Conservation (phyloP, 1,140 invertebrate species). For the Trigoniulus corallinus region DNA sequence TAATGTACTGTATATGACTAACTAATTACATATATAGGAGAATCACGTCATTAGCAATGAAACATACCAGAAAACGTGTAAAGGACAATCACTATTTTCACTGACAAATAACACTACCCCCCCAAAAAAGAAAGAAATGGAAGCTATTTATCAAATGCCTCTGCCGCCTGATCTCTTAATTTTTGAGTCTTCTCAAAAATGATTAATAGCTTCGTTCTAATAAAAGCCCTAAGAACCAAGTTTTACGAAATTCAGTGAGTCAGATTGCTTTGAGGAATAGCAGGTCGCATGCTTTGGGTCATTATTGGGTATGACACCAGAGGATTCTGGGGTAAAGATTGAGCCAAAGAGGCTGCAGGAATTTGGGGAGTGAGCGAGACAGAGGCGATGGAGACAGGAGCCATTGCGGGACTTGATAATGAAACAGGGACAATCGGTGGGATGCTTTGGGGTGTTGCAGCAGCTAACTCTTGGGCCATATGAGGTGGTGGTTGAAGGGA, state of each 20-base stretch:
- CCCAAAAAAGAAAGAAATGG: no score
- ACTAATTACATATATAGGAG: no score
- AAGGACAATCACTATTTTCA: no score
- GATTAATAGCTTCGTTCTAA: no score
- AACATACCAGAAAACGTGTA: no score
- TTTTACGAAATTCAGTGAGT: slow-evolving; percentile 19
- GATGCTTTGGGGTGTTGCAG: neutral
- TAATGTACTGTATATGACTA: no score
- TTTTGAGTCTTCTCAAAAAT: no score
- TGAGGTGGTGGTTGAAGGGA: slow-evolving; percentile 37
- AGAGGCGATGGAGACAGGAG: slow-evolving; percentile 20
- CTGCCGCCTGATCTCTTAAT: no score
- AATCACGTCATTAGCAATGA: no score
- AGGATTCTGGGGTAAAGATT: slow-evolving; percentile 31
- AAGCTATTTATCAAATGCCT: no score
- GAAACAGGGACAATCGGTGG: slow-evolving; percentile 19
- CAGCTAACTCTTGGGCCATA: slow-evolving; percentile 26
- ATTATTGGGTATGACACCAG: slow-evolving; percentile 55
- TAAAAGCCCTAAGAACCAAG: no score
- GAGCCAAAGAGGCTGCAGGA: slow-evolving; percentile 23
- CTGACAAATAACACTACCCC: no score
- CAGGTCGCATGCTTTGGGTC: slow-evolving; percentile 34
- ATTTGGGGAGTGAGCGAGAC: slow-evolving; percentile 14
- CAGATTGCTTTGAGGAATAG: slow-evolving; percentile 20
- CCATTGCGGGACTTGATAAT: slow-evolving; percentile 20